These are phyloP conservation scores for Odontomyia ornata DNA, from an alignment of 2,888 invertebrate genomes.

Conservation along the genomic window DNA sequence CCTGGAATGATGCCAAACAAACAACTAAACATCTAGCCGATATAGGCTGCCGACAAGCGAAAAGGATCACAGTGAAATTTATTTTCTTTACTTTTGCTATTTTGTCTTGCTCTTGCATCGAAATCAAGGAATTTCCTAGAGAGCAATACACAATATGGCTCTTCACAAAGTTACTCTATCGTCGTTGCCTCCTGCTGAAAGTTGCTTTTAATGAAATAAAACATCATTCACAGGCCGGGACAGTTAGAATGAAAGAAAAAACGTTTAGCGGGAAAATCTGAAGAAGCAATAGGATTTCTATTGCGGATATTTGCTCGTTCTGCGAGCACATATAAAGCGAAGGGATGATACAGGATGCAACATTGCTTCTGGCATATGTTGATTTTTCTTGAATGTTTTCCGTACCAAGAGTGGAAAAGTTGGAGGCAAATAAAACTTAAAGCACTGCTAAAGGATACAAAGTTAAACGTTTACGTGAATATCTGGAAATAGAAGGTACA, in stretches of 20 bases:
- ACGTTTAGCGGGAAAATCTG: neutral
- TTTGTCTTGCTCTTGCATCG: constrained; percentile 27
- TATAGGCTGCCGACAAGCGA: constrained; percentile 31
- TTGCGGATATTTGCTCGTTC: constrained; percentile 21
- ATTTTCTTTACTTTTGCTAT: constrained; percentile 6
- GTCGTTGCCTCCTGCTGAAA: constrained; percentile 19
- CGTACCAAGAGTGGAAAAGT: neutral
- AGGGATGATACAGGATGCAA: constrained; percentile 6
- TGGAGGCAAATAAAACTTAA: neutral
- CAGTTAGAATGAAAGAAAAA: neutral
- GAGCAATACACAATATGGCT: neutral
- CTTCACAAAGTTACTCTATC: neutral
- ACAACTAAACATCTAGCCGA: neutral
- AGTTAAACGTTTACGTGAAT: no score
- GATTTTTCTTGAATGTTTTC: neutral
- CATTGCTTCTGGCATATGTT: constrained; percentile 10
- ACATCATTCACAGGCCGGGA: neutral
- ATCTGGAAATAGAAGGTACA: no score
- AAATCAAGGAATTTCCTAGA: neutral
- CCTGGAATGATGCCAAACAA: constrained; percentile 26
- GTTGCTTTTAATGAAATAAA: constrained; percentile 40
- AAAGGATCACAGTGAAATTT: constrained; percentile 18
- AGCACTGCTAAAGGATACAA: neutral
- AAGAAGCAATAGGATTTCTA: constrained; percentile 7
- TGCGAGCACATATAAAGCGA: neutral